Evolutionary conservation across 2,797 vertebrate species (phyloP).

Genomic region (Chanos chanos): DNA sequence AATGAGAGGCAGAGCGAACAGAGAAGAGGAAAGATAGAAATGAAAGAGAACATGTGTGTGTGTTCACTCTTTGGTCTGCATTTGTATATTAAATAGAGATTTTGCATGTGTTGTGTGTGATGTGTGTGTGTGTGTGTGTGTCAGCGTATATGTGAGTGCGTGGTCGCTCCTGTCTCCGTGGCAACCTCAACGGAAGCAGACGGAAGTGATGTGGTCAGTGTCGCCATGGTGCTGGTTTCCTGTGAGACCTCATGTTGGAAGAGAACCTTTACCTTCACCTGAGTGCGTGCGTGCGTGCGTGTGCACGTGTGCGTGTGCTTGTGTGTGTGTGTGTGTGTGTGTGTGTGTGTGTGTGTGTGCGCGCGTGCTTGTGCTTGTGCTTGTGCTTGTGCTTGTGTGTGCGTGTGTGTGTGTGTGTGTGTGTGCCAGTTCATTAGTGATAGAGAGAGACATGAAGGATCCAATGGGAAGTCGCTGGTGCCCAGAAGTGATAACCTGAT

Average conservation of each 20-base stretch:
- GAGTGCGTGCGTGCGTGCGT: neutral
- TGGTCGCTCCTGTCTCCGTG: conserved; percentile 14
- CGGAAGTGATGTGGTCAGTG: conserved; percentile 31
- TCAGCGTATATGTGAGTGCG: neutral
- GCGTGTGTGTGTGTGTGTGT: neutral
- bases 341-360: conserved; percentile 21
- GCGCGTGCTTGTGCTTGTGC: conserved; percentile 25
- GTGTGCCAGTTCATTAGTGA: conserved; percentile 30
- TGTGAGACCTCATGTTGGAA: neutral
- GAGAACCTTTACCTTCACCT: neutral
- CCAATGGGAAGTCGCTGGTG: no score
- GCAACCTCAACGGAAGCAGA: conserved; percentile 35
- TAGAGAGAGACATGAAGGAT: no score
- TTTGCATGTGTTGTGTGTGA: no score
- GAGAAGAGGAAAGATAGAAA: neutral
- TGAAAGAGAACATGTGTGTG: neutral
- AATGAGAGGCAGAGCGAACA: neutral
- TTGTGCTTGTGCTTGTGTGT: no score
- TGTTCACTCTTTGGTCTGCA: neutral
- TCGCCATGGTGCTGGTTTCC: conserved; percentile 37
- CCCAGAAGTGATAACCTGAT: no score
- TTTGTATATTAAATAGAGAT: neutral
- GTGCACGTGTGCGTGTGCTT: no score
- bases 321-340: conserved; percentile 5
- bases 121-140: neutral